These are phyloP conservation scores for Deroplatys truncata DNA, from an alignment of 2,888 invertebrate species.

Conservation along the genomic window DNA sequence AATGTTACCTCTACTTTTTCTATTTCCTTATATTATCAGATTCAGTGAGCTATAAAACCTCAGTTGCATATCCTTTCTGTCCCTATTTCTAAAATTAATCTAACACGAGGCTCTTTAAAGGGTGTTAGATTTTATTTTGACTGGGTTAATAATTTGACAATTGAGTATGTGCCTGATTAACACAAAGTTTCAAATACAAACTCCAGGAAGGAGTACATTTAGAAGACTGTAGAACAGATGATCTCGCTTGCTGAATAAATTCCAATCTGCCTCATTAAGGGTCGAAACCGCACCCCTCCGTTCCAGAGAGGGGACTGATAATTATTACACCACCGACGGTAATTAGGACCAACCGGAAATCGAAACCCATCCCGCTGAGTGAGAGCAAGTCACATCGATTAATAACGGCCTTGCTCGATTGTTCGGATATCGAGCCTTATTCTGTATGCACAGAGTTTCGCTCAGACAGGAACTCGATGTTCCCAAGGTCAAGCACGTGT, in stretches of 20 bases:
- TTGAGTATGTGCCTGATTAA: too few species aligned
- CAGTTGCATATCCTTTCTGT: too few species aligned
- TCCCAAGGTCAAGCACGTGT: neutral
- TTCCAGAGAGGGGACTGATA: neutral
- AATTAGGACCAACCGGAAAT: neutral
- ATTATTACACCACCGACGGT: neutral
- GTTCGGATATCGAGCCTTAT: neutral
- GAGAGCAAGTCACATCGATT: neutral
- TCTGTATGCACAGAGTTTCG: neutral
- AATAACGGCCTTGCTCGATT: neutral
- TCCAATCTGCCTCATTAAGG: neutral
- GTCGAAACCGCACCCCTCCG: neutral
- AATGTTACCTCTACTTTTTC: too few species aligned
- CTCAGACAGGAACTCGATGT: neutral
- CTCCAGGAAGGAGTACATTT: too few species aligned
- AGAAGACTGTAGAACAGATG: neutral
- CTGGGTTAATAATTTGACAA: too few species aligned
- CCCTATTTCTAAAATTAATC: too few species aligned
- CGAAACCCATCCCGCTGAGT: neutral
- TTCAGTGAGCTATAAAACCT: too few species aligned
- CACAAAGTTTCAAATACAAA: too few species aligned
- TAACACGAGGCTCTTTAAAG: too few species aligned
- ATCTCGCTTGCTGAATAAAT: neutral
- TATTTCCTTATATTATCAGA: too few species aligned
- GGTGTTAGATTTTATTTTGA: too few species aligned